Base-by-base conservation (phyloP, 2,113 vertebrate genomes). In the Dipodomys merriami region DNA sequence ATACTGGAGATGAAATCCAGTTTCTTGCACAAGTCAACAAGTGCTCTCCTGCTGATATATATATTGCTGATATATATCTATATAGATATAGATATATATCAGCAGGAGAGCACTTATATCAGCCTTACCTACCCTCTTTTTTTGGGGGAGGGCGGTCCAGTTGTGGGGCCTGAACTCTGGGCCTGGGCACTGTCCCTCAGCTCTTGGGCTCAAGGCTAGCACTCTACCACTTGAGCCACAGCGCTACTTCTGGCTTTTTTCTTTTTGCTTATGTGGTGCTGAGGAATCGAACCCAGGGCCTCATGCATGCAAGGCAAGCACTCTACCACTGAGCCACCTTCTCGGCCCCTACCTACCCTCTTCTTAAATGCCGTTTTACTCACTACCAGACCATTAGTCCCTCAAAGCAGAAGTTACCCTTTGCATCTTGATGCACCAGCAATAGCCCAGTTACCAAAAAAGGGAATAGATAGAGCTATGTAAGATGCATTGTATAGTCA, bases 401-500 rank as follows among this genome's bases (percentile, higher is more conserved):
- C 20, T 91, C 23, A 53, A 91, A 87, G 60, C 13, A 76, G 30
- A 67, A 60, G 77, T 88, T 67, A 60, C 29, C n/a, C 49, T 65
- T 25, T 18, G 72, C 68, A 80, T 53, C n/a, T 77, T n/a, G 53
- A 57, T 85, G 22, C 23, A 5, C 33, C 46, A 49, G 18, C n/a
- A 33, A 82, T 30, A 33, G 53, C 60, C 29, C 79, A 81, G 27
- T 71, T 57, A 85, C 49, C 60, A 83, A 78, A 80, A 69, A 65
- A n/a, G 11, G 11, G 12, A 57, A 23, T 18, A 10, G 9, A 69
- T 12, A 39, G 16, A 80, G 8, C 25, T 20, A 68, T 23, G 10
- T 29, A 86, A 64, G 29, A 81, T 62, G 53, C 62, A 71, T 93
- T 73, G 79, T 64, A 53, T 85, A 87, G 87, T 67, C 18, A 86